Conservation (phyloP, 2,797 vertebrate species). For the Nannoperca obscura region DNA sequence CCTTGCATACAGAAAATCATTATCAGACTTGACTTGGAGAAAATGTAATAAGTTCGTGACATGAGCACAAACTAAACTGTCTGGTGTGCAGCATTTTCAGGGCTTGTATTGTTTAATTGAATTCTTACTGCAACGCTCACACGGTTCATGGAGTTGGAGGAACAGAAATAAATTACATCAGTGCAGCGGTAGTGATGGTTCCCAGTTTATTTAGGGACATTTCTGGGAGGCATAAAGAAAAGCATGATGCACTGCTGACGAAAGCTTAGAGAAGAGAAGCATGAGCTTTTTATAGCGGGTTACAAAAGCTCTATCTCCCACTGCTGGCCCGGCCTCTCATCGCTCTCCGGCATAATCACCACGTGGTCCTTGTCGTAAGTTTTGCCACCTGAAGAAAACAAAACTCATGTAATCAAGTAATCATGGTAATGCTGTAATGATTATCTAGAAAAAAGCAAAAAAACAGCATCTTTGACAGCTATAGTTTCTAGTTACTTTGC, state of each 20-base stretch:
- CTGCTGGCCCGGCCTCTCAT: slow-evolving; percentile 86
- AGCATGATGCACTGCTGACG: neutral
- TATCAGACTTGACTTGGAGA: neutral
- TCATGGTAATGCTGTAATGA: neutral
- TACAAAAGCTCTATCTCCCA: slow-evolving; percentile 90
- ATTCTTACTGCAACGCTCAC: neutral
- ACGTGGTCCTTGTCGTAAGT: slow-evolving; percentile 91
- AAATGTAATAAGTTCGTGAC: neutral
- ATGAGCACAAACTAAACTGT: neutral
- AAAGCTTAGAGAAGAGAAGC: neutral
- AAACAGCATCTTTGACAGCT: neutral
- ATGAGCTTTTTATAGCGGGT: slow-evolving; percentile 15
- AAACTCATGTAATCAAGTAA: neutral
- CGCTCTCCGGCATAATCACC: slow-evolving; percentile 85
- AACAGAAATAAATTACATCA: slow-evolving; percentile 1
- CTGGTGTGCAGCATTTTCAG: slow-evolving; percentile 4
- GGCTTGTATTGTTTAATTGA: neutral
- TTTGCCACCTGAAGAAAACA: slow-evolving; percentile 85
- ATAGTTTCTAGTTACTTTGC: neutral
- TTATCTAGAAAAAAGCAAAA: neutral
- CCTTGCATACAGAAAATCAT: neutral
- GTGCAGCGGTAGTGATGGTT: slow-evolving; percentile 8
- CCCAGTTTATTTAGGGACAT: neutral
- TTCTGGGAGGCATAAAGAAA: neutral
- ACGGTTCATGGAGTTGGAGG: neutral